These are phyloP conservation scores for Chironomus riparius DNA, from an alignment of 2,888 invertebrate genomes.

Conservation along the genomic window DNA sequence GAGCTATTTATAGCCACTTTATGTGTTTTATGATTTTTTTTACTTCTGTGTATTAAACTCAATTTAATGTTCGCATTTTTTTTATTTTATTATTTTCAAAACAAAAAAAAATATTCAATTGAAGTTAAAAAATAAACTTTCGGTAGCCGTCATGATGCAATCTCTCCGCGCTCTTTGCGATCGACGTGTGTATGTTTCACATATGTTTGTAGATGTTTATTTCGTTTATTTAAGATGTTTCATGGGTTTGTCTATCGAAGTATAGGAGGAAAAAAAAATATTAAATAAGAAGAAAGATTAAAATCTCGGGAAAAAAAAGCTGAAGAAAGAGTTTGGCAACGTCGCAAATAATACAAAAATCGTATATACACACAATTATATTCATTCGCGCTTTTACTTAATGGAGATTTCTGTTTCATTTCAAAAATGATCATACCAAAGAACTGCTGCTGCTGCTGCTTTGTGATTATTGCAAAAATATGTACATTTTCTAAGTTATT, in stretches of 20 bases:
- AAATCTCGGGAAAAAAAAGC: background rate
- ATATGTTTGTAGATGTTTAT: conserved; percentile 24
- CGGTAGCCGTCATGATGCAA: conserved; percentile 22
- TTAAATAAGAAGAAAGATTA: conserved; percentile 15
- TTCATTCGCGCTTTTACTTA: background rate
- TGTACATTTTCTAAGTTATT: no score
- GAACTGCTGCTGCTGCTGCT: no score
- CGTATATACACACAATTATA: background rate
- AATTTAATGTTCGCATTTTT: background rate
- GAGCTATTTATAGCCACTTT: background rate
- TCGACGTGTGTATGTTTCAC: conserved; percentile 7
- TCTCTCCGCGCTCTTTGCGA: conserved; percentile 16
- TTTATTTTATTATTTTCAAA: background rate
- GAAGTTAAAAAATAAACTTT: background rate
- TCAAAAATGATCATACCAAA: background rate
- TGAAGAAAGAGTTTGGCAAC: background rate
- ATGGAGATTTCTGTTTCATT: background rate
- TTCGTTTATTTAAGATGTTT: conserved; percentile 1
- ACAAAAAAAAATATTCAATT: background rate
- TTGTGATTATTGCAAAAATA: no score
- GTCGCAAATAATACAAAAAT: background rate
- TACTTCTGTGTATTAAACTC: no score
- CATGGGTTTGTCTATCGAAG: conserved; percentile 22
- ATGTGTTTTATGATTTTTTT: background rate
- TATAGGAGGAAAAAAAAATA: conserved; percentile 22